These are phyloP conservation scores for Hyperoplus lanceolatus DNA, from an alignment of 2,797 vertebrate genomes.

Conservation along the genomic window DNA sequence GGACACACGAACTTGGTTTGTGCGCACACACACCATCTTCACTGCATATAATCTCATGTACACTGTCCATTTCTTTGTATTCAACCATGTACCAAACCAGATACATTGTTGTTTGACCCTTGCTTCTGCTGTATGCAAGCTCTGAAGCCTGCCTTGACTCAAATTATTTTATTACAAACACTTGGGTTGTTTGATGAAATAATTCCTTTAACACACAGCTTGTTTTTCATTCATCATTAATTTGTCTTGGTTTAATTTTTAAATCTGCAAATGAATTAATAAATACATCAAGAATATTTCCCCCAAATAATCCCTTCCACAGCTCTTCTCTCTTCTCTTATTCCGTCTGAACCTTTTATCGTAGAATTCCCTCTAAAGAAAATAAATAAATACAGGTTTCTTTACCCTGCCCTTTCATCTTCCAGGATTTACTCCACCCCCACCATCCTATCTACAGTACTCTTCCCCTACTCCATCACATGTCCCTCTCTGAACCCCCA, in stretches of 20 bases:
- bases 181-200: no score
- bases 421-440: background rate
- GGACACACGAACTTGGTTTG: no score
- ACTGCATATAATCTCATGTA: no score
- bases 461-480: conserved; percentile 8
- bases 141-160: no score
- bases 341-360: conserved; percentile 16
- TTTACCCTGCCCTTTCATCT: background rate
- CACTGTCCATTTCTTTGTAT: no score
- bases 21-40: no score
- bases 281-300: background rate
- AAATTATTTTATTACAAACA: no score
- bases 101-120: no score
- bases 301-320: background rate
- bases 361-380: background rate
- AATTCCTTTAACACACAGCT: no score
- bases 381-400: background rate
- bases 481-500: conserved; percentile 12
- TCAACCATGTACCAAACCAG: no score
- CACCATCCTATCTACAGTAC: background rate
- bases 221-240: background rate
- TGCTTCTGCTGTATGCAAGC: no score
- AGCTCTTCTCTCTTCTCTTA: background rate
- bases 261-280: background rate
- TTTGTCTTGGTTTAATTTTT: background rate